phyloP scores from a whole-genome alignment of 2,888 invertebrate genomes.

The Chouioia cunea region DNA sequence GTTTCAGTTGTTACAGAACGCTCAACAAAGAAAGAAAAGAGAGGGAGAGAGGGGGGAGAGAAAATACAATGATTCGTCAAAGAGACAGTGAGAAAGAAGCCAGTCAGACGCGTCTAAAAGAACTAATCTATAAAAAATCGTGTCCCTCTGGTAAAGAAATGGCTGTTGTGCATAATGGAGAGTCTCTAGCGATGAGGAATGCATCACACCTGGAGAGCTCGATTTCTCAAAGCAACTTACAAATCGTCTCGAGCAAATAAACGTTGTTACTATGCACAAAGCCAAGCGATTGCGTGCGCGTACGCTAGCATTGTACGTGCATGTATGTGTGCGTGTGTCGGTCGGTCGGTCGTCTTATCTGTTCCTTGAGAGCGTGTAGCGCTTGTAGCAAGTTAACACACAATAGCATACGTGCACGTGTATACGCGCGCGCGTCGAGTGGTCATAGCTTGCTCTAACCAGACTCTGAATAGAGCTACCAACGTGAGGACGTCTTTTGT shows the following conservation, averaged over 20 bases:
- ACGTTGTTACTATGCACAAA: constrained; percentile 17
- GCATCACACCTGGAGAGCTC: too few relatives aligned
- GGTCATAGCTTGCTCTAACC: background rate
- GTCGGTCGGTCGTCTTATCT: constrained; percentile 6
- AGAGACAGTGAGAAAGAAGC: too few relatives aligned
- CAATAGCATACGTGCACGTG: constrained; percentile 9
- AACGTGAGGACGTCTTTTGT: background rate
- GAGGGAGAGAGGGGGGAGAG: too few relatives aligned
- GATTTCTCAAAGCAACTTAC: too few relatives aligned
- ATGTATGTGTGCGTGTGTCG: too few relatives aligned
- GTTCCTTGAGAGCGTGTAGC: constrained; percentile 1
- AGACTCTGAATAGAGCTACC: background rate
- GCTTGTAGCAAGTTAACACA: background rate
- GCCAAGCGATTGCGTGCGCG: constrained; percentile 10
- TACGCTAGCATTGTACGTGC: background rate
- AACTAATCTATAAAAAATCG: constrained; percentile 1
- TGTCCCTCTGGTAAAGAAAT: too few relatives aligned
- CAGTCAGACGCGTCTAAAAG: constrained; percentile 6
- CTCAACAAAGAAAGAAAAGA: too few relatives aligned
- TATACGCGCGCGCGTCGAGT: too few relatives aligned
- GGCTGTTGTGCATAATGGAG: too few relatives aligned
- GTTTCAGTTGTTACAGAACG: too few relatives aligned
- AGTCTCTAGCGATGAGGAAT: too few relatives aligned
- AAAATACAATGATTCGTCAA: too few relatives aligned
- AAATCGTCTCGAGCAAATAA: constrained; percentile 34